Conservation (phyloP, 2,113 vertebrate species). For the Triplophysa rosa region DNA sequence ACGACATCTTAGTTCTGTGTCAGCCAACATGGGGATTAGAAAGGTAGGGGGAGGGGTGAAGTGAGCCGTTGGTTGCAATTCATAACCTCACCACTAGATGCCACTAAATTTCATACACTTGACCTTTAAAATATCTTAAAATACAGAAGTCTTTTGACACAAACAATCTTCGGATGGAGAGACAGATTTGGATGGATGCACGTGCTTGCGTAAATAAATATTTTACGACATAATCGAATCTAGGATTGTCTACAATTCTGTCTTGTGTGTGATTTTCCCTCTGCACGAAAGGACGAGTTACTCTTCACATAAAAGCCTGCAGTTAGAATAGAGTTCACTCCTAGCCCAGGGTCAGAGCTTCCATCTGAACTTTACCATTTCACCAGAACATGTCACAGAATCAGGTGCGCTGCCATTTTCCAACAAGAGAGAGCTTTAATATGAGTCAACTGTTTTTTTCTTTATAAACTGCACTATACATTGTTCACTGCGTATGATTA, state of each 20-base stretch:
- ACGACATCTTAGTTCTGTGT: too few relatives aligned
- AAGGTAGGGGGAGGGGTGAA: too few relatives aligned
- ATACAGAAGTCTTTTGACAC: neutral
- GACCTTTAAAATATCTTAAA: too few relatives aligned
- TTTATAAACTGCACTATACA: neutral
- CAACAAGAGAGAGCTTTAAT: neutral
- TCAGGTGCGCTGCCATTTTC: neutral
- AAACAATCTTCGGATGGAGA: neutral
- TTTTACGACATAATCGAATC: neutral
- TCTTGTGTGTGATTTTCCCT: neutral
- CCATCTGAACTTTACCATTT: conserved; percentile 25
- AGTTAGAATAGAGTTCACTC: conserved; percentile 17
- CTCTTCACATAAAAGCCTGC: conserved; percentile 1
- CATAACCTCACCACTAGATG: too few relatives aligned
- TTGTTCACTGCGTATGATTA: neutral
- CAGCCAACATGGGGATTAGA: too few relatives aligned
- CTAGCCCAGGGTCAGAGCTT: conserved; percentile 10
- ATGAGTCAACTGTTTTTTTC: neutral
- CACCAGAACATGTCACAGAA: neutral
- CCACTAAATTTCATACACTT: too few relatives aligned
- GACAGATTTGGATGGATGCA: neutral
- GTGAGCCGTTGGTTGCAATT: too few relatives aligned
- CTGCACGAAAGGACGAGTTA: neutral
- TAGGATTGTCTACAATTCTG: neutral
- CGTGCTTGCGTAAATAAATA: neutral